Evolutionary conservation across 2,113 vertebrate species (phyloP).

Genomic region (Puffinus mauretanicus): DNA sequence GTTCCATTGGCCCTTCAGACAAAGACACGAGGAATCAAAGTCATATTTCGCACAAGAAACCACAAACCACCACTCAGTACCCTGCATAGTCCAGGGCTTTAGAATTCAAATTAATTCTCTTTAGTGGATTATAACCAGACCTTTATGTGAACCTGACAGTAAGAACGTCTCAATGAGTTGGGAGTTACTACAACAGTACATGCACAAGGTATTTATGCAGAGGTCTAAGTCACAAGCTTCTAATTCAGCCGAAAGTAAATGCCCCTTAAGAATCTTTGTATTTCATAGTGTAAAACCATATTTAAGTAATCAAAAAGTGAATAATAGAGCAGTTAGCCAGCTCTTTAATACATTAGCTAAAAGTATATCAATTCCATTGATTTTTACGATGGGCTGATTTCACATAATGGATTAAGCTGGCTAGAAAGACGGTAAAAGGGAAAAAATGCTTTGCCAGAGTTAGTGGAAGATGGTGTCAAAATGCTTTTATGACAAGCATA

Average conservation of each 20-base stretch:
- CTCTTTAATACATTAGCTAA: conserved; percentile 62
- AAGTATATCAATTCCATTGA: conserved; percentile 59
- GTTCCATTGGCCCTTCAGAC: not conserved
- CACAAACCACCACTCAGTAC: not conserved
- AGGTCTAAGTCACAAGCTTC: conserved; percentile 3
- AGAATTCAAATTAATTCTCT: not conserved
- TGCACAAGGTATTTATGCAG: not conserved
- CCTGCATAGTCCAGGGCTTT: not conserved
- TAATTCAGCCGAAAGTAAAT: not conserved
- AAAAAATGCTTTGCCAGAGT: conserved; percentile 2
- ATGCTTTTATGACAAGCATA: not conserved
- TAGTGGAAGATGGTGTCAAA: conserved; percentile 13
- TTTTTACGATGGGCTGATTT: conserved; percentile 45
- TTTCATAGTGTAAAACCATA: conserved; percentile 16
- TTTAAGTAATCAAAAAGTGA: conserved; percentile 48
- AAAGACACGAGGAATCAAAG: not conserved
- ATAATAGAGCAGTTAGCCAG: conserved; percentile 50
- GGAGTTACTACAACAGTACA: not conserved
- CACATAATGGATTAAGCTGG: conserved; percentile 39
- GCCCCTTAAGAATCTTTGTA: not conserved
- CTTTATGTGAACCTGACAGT: not conserved
- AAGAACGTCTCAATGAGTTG: not conserved
- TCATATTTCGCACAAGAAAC: not conserved
- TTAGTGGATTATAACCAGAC: not conserved
- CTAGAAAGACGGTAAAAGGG: conserved; percentile 1